phyloP scores from a whole-genome alignment of 2,113 vertebrate species.

The Lynx canadensis region DNA sequence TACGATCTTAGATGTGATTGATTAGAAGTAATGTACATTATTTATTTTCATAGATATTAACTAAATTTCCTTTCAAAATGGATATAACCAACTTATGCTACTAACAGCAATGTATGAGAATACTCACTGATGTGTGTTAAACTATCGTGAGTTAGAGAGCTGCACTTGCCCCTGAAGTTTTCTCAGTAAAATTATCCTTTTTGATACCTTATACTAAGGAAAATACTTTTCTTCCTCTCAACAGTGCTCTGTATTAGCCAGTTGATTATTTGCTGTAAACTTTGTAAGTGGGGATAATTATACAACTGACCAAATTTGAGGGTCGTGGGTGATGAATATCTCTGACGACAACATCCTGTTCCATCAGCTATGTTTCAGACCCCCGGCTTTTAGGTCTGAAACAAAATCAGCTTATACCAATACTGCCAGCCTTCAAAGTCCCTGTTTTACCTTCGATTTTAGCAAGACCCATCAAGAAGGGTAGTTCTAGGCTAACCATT shows the following conservation, averaged over 20 bases:
- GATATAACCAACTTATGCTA: background rate
- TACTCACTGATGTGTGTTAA: background rate
- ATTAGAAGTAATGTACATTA: slow-evolving; percentile 9
- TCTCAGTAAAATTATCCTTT: slow-evolving; percentile 26
- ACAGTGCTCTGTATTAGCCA: background rate
- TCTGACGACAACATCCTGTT: background rate
- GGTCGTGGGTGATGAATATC: background rate
- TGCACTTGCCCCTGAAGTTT: background rate
- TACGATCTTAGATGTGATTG: background rate
- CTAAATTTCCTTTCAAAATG: slow-evolving; percentile 42
- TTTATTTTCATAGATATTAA: slow-evolving; percentile 20
- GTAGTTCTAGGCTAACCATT: background rate
- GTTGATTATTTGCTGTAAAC: slow-evolving; percentile 37
- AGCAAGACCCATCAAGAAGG: background rate
- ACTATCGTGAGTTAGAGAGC: background rate
- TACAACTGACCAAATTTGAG: background rate
- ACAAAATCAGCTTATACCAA: background rate
- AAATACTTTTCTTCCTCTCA: background rate
- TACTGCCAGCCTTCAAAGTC: background rate
- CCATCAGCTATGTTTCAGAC: background rate
- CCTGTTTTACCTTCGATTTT: slow-evolving; percentile 35
- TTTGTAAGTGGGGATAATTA: slow-evolving; percentile 30
- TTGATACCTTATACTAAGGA: background rate
- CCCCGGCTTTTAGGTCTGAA: background rate
- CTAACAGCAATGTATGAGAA: background rate